Conservation (phyloP, 2,888 invertebrate species). For the Prosapia bicincta region DNA sequence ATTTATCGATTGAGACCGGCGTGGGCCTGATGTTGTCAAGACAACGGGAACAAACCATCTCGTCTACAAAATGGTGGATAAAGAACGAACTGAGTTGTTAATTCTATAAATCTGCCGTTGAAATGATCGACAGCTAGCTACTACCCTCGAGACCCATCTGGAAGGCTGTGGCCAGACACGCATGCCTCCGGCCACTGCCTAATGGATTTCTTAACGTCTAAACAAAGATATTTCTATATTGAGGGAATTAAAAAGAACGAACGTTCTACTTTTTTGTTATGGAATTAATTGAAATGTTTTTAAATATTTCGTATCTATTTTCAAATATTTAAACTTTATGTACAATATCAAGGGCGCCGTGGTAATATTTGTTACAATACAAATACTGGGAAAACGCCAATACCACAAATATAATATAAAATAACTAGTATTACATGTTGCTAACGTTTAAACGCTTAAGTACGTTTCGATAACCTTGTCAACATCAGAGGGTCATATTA, state of each 20-base stretch:
- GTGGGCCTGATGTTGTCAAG: neutral
- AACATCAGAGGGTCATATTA: too few species aligned
- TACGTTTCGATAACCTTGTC: too few species aligned
- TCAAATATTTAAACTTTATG: too few species aligned
- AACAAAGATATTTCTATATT: neutral
- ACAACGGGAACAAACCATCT: neutral
- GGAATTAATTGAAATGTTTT: too few species aligned
- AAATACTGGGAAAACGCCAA: too few species aligned
- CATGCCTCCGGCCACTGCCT: neutral
- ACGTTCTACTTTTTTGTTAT: too few species aligned
- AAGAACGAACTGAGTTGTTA: neutral
- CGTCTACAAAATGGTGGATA: neutral
- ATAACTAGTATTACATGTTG: too few species aligned
- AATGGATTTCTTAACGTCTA: neutral
- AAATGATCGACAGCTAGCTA: neutral
- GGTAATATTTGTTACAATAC: too few species aligned
- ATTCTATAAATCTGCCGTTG: neutral
- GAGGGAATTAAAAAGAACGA: neutral
- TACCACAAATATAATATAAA: too few species aligned
- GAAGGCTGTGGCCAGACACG: neutral
- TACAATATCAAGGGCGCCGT: too few species aligned
- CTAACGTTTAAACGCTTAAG: too few species aligned
- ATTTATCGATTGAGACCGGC: neutral
- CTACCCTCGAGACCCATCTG: neutral
- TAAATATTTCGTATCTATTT: too few species aligned